Evolutionary conservation across 1,140 invertebrate genomes (phyloP), one percentile per base, ranked within the genome.

Genomic region (Brachionus paranguensis): DNA sequence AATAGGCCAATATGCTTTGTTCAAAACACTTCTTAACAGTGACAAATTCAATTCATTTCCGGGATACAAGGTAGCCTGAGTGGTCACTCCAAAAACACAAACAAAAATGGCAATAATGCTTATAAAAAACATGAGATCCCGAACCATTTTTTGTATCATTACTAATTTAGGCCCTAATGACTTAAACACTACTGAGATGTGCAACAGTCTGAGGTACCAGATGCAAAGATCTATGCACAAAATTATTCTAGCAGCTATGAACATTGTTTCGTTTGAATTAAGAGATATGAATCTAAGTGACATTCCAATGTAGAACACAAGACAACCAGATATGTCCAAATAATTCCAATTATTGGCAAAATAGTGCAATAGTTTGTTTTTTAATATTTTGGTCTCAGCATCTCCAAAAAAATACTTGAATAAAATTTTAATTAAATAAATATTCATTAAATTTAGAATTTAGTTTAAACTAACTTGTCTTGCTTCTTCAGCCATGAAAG

Each of bases 81-180:
- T 81, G 2, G 87, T 86, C 4, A 88, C 86, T 6, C 88, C 88
- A 86, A 88, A 89, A 85, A 87, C 87, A 29, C 88, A 68, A n/a
- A 89, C 83, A 86, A 89, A 88, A 72, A 89, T 86, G 27, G 86
- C 33, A 53, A 89, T 85, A 29, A 89, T 88, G n/a, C 86, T 78
- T 11, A 89, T 85, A 86, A 89, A 88, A 78, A 89, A 88, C 85
- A 86, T 85, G 27, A 89, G 84, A 83, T 89, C 88, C 43, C 85
- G 85, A 85, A 89, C 88, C 88, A 89, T 89, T 86, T 86, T 88
- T 29, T 85, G 84, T 27, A 89, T 89, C 88, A 89, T 89, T 76
- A 89, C 88, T 74, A 89, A 87, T 86, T 89, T 89, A 10, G 88
- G 88, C 53, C 88, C 88, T 83, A 89, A 87, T 55, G 88, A 86